phyloP scores from a whole-genome alignment of 37 sponge, comb jelly and placozoan species.

The Ianthella basta region DNA sequence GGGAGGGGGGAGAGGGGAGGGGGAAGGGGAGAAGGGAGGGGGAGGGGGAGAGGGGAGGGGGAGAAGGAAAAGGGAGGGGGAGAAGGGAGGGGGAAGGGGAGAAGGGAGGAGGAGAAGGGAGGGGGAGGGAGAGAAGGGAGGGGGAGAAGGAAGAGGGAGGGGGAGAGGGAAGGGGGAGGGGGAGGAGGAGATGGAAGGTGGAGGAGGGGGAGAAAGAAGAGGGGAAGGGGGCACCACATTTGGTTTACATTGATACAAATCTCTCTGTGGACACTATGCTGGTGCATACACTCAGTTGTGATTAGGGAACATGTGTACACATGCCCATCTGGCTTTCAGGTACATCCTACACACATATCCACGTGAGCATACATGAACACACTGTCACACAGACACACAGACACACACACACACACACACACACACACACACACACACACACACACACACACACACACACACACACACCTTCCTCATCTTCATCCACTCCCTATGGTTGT shows the following conservation, averaged over 20 bases:
- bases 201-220: too few species aligned
- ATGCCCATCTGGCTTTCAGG: too few species aligned
- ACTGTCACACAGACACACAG: background rate
- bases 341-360: too few species aligned
- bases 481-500: slow-evolving; percentile 87
- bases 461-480: slow-evolving; percentile 69
- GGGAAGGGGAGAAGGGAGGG: background rate
- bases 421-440: background rate
- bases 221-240: too few species aligned
- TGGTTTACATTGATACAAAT: too few species aligned
- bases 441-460: background rate
- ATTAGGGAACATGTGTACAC: too few species aligned
- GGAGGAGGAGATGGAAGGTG: too few species aligned
- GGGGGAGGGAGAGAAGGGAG: too few species aligned
- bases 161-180: too few species aligned
- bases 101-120: background rate
- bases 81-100: background rate
- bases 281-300: too few species aligned
- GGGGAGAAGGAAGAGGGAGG: too few species aligned
- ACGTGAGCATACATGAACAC: background rate
- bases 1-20: background rate
- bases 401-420: background rate
- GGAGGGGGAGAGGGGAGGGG: background rate
- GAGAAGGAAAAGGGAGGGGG: background rate
- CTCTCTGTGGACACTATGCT: too few species aligned